A percentile compares a stretch with the other conserved stretches of the same genome.
Evolutionary conservation across 2,113 vertebrate genomes (phyloP).

Genomic region (Pelusios castaneus): DNA sequence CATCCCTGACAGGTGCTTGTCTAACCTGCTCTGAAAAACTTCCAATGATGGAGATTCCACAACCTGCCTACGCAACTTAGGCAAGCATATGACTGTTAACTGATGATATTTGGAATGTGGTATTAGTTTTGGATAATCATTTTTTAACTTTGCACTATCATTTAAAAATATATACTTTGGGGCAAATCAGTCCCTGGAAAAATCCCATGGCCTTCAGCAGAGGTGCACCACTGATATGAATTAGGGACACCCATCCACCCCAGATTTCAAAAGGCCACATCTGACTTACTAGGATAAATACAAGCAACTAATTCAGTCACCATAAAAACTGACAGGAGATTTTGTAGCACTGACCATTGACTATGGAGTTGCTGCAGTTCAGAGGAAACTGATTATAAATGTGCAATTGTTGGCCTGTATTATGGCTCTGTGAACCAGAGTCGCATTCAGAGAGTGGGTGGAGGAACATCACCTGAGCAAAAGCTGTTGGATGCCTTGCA

Average conservation of each 20-base stretch:
- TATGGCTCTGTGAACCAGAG: not conserved
- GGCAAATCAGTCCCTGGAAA: not conserved
- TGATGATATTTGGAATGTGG: not conserved
- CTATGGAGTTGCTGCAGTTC: not conserved
- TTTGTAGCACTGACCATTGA: not conserved
- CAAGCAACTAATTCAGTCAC: not conserved
- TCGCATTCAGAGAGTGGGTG: fast-evolving
- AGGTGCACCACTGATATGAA: not conserved
- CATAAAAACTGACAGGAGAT: not conserved
- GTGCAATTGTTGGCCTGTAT: fast-evolving
- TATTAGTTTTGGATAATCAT: not conserved
- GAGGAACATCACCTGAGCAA: not conserved
- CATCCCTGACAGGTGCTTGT: too few relatives aligned
- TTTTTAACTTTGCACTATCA: not conserved
- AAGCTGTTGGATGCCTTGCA: not conserved
- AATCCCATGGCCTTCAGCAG: not conserved
- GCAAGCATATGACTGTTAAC: not conserved
- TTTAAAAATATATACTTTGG: not conserved
- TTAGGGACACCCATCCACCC: not conserved
- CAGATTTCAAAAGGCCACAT: not conserved
- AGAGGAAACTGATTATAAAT: not conserved
- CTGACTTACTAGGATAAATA: not conserved
- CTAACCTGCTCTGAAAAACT: too few relatives aligned
- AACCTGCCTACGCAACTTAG: too few relatives aligned
- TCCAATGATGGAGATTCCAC: too few relatives aligned